phyloP scores from a whole-genome alignment of 2,113 vertebrate species.

The Girardinichthys multiradiatus region DNA sequence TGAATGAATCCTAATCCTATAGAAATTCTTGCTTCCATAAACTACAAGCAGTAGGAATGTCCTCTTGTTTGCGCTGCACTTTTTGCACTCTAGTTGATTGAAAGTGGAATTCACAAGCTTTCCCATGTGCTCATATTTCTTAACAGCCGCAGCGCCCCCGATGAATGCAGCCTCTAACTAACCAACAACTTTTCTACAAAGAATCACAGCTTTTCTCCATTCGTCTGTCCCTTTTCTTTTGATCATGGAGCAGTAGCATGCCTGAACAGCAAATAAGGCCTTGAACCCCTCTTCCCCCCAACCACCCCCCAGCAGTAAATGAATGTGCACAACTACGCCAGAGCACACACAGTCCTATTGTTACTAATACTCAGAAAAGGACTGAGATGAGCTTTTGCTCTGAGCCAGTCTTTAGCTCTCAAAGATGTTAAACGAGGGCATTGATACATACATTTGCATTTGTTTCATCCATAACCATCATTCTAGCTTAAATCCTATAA shows the following conservation, averaged over 20 bases:
- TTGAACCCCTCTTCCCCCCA: no score
- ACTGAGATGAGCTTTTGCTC: conserved; percentile 46
- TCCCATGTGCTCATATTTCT: conserved; percentile 31
- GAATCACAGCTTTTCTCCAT: conserved; percentile 37
- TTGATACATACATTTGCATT: conserved; percentile 71
- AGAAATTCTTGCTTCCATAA: no score
- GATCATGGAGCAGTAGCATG: conserved; percentile 55
- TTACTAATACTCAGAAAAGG: conserved; percentile 1
- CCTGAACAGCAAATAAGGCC: conserved; percentile 56
- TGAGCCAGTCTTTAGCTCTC: conserved; percentile 39
- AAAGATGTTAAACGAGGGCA: conserved; percentile 68
- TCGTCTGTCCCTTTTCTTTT: conserved; percentile 50
- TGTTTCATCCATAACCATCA: conserved; percentile 51
- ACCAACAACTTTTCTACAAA: conserved; percentile 28
- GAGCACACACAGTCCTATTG: not conserved
- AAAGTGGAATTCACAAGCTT: conserved; percentile 16
- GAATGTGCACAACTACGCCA: not conserved
- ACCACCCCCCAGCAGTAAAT: not conserved
- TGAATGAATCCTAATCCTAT: no score
- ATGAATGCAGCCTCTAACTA: conserved; percentile 48
- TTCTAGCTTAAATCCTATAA: conserved; percentile 51
- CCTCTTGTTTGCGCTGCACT: not conserved
- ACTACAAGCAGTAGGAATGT: no score
- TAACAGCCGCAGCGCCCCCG: conserved; percentile 10
- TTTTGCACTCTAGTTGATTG: not conserved